These are phyloP conservation scores for Sinhomidia bicolor DNA, from an alignment of 2,888 invertebrate genomes.

Conservation along the genomic window DNA sequence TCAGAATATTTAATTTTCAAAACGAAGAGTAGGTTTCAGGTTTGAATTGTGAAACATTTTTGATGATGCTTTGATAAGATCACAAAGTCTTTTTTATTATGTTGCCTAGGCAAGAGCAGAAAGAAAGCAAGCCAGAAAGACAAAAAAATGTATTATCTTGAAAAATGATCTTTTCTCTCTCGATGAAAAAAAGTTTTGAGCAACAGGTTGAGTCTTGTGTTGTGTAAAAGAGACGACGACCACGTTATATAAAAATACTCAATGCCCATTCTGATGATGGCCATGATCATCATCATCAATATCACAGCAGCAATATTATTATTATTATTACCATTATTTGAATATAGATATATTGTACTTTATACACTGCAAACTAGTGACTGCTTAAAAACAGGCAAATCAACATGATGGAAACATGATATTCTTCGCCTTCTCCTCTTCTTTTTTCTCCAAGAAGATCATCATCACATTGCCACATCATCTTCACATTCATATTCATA, in stretches of 20 bases:
- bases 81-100: background rate
- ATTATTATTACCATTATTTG: background rate
- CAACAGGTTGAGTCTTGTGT: slow-evolving; percentile 36
- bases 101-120: background rate
- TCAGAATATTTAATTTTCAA: slow-evolving; percentile 19
- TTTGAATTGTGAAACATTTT: slow-evolving; percentile 40
- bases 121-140: background rate
- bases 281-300: slow-evolving; percentile 23
- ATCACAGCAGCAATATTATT: background rate
- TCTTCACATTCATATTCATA: slow-evolving; percentile 59
- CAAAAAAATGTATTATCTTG: slow-evolving; percentile 39
- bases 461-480: background rate
- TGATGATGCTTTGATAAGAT: slow-evolving; percentile 41
- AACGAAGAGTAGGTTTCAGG: slow-evolving; percentile 5
- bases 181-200: slow-evolving; percentile 14
- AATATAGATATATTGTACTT: background rate
- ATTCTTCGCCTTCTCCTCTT: slow-evolving; percentile 12
- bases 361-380: background rate
- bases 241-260: background rate
- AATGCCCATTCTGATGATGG: background rate
- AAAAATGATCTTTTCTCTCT: slow-evolving; percentile 31
- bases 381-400: slow-evolving; percentile 39
- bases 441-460: background rate
- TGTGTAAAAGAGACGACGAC: background rate
- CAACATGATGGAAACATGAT: slow-evolving; percentile 42